phyloP scores from a whole-genome alignment of 2,888 invertebrate genomes.

The Hydroisotoma schaefferi region DNA sequence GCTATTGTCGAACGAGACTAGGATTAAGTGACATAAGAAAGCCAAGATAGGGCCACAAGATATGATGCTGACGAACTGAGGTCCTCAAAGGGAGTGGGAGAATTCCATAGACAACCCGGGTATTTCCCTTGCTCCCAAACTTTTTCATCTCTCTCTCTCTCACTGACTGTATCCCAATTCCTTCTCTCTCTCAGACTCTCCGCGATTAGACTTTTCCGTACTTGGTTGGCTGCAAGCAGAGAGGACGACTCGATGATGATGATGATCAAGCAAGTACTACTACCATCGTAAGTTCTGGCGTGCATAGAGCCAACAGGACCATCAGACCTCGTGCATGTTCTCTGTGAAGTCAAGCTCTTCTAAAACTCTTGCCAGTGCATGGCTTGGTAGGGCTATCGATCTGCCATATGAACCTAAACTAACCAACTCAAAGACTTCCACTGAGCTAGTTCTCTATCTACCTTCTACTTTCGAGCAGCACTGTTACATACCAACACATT shows the following conservation, averaged over 20 bases:
- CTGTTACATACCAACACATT: not conserved
- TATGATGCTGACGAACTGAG: slow-evolving; percentile 23
- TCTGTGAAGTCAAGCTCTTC: not conserved
- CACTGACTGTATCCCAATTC: not conserved
- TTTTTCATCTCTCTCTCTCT: no score
- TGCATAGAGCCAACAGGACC: no score
- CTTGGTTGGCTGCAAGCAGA: not conserved
- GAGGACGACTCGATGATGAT: not conserved
- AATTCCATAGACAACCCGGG: slow-evolving; percentile 30
- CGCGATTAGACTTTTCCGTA: not conserved
- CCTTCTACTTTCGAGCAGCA: not conserved
- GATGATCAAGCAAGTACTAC: not conserved
- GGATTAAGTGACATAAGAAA: no score
- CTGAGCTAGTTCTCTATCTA: no score
- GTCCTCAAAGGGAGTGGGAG: slow-evolving; percentile 45
- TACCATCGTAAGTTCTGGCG: not conserved
- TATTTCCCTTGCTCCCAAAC: slow-evolving; percentile 22
- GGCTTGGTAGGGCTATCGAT: slow-evolving; percentile 5
- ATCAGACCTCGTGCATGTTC: no score
- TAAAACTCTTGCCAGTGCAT: not conserved
- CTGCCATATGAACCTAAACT: slow-evolving; percentile 5
- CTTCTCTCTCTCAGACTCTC: slow-evolving; percentile 1
- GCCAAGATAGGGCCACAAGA: no score
- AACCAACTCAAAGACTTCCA: not conserved
- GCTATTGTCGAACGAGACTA: no score